These are phyloP conservation scores for Entomobrya multifasciata DNA, from an alignment of 2,888 invertebrate species.

Conservation along the genomic window DNA sequence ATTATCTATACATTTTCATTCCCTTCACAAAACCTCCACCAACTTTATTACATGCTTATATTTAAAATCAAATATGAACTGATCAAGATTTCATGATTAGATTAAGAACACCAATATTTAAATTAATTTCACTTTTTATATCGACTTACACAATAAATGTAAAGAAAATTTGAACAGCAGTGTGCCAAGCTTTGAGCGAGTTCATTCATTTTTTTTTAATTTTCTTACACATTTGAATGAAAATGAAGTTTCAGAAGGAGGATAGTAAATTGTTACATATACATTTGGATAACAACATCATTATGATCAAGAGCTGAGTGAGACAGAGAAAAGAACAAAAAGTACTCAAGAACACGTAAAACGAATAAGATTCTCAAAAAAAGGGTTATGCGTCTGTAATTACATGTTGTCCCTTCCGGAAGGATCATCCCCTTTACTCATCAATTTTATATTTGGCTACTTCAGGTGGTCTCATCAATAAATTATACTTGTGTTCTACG, in stretches of 20 bases:
- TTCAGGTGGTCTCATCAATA: constrained; percentile 72
- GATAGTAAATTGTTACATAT: too few species aligned
- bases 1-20: not conserved
- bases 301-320: too few species aligned
- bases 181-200: too few species aligned
- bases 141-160: not conserved
- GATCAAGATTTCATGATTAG: constrained; percentile 66
- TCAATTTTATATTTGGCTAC: constrained; percentile 69
- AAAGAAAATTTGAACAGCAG: too few species aligned
- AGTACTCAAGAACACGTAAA: not conserved
- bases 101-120: not conserved
- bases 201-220: too few species aligned
- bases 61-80: constrained; percentile 52
- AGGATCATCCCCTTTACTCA: constrained; percentile 68
- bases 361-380: not conserved
- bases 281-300: constrained; percentile 11
- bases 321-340: constrained; percentile 13
- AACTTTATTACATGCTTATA: not conserved
- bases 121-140: not conserved
- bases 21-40: not conserved
- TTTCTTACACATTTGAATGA: too few species aligned
- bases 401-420: constrained; percentile 73
- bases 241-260: too few species aligned
- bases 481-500: constrained; percentile 49
- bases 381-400: constrained; percentile 68